A percentile compares a stretch with the other conserved stretches of the same genome.
phyloP scores from a whole-genome alignment of 2,888 invertebrate species.

The Microchrysa polita region DNA sequence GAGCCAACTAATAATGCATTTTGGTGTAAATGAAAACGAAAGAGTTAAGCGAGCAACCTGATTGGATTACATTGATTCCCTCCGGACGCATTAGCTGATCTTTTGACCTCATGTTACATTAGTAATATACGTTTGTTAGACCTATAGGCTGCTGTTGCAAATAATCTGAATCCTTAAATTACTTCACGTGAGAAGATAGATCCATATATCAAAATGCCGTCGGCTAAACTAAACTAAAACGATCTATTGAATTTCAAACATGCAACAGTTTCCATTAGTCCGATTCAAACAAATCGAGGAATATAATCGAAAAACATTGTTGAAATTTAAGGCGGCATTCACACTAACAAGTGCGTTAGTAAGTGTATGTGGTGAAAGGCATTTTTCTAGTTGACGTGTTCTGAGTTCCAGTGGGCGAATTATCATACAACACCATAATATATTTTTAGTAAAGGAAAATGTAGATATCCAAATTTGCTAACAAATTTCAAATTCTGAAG shows the following conservation, averaged over 20 bases:
- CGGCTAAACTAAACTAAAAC: constrained; percentile 1
- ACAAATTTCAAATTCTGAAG: no score
- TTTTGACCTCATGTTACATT: background rate
- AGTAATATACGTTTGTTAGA: background rate
- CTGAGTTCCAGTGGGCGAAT: no score
- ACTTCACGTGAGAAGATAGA: constrained; percentile 38
- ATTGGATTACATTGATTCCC: background rate
- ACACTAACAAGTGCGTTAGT: no score
- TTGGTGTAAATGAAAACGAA: constrained; percentile 4
- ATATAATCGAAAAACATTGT: no score
- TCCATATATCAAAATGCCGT: constrained; percentile 35
- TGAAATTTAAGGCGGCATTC: no score
- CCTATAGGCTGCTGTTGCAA: constrained; percentile 8
- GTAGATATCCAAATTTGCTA: no score
- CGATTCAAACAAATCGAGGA: constrained; percentile 4
- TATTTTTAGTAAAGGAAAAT: no score
- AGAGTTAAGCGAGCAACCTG: constrained; percentile 12
- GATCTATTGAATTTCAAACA: constrained; percentile 39
- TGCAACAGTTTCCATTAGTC: constrained; percentile 9
- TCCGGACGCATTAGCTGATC: background rate
- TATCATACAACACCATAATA: no score
- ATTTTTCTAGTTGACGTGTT: no score
- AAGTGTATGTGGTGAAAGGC: no score
- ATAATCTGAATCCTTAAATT: constrained; percentile 3
- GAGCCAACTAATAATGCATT: background rate